Evolutionary conservation across 2,113 vertebrate species (phyloP).

Genomic region (Felis chaus): DNA sequence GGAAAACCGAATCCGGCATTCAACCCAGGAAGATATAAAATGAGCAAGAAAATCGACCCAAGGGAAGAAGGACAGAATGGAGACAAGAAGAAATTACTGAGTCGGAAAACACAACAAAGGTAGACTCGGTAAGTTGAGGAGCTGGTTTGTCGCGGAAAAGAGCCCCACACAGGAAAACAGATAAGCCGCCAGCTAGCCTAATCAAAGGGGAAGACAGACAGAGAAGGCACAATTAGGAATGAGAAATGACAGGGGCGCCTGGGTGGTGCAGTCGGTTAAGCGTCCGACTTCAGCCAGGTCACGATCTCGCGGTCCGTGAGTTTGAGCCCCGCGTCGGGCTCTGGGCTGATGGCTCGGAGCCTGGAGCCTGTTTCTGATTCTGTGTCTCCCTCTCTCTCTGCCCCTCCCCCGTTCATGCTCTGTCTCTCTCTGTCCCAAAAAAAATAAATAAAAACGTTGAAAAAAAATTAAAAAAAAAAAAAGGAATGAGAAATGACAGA

Average conservation of each 20-base stretch:
- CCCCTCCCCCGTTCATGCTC: too few relatives aligned
- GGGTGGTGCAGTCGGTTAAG: too few relatives aligned
- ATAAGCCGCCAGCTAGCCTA: neutral
- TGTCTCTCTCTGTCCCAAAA: too few relatives aligned
- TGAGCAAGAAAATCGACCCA: neutral
- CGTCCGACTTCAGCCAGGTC: too few relatives aligned
- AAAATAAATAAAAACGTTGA: too few relatives aligned
- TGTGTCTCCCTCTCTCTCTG: too few relatives aligned
- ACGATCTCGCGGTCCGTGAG: too few relatives aligned
- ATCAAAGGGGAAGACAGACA: neutral
- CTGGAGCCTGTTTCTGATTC: too few relatives aligned
- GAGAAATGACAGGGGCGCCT: neutral
- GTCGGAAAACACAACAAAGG: neutral
- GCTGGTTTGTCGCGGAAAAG: neutral
- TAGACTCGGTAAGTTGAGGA: neutral
- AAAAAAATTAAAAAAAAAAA: too few relatives aligned
- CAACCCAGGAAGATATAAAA: neutral
- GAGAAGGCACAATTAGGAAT: neutral
- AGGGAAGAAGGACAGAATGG: neutral
- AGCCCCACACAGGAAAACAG: neutral
- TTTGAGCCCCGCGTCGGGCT: too few relatives aligned
- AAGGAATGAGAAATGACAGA: neutral
- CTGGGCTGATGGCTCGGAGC: too few relatives aligned
- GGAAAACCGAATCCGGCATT: neutral
- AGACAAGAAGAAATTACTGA: slow-evolving; percentile 27